Percentiles rank a stretch among this genome's conserved stretches.
phyloP scores from a whole-genome alignment of 2,113 vertebrate genomes.

The Caretta caretta region DNA sequence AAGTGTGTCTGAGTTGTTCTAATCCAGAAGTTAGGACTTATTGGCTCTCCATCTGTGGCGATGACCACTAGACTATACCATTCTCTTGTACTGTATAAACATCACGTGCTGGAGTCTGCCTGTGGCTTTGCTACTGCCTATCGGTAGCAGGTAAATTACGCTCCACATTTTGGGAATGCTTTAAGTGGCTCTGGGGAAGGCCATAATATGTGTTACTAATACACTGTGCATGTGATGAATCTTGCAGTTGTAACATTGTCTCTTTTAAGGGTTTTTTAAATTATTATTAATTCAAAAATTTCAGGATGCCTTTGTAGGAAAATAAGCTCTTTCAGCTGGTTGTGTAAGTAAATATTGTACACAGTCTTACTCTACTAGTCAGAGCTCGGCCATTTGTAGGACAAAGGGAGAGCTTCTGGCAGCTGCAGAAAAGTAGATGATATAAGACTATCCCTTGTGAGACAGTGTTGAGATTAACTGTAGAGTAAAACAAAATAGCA shows the following conservation, averaged over 20 bases:
- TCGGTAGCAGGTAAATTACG: not conserved
- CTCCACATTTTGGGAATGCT: not conserved
- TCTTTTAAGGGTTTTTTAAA: not conserved
- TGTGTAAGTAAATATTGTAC: not conserved
- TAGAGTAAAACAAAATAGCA: not conserved
- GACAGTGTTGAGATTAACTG: not conserved
- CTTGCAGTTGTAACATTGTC: not conserved
- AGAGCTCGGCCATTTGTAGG: not conserved
- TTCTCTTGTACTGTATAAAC: not conserved
- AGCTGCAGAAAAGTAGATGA: conserved; percentile 14
- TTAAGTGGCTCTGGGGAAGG: not conserved
- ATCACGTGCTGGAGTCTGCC: no score
- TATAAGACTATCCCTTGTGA: not conserved
- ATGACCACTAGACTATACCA: not conserved
- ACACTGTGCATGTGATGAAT: not conserved
- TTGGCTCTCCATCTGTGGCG: not conserved
- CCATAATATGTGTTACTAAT: not conserved
- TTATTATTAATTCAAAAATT: not conserved
- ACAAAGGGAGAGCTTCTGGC: not conserved
- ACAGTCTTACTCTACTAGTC: not conserved
- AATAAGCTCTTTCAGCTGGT: not conserved
- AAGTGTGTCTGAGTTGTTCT: not conserved
- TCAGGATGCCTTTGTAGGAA: not conserved
- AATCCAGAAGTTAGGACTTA: not conserved
- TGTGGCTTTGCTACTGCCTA: not conserved